Conservation (phyloP, 2,113 vertebrate species). For the Arizona elegans region DNA sequence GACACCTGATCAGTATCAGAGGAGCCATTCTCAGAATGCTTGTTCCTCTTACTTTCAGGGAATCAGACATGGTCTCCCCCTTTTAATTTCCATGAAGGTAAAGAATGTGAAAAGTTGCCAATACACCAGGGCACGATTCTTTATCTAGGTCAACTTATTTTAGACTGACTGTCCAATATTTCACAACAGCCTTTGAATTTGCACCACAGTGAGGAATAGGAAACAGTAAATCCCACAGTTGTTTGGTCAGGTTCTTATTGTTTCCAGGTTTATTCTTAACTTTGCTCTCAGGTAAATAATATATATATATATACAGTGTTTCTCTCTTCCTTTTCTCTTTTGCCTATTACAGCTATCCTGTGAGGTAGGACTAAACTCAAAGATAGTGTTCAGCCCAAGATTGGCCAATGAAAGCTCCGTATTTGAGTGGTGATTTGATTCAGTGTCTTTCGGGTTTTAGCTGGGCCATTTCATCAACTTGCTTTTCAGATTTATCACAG, state of each 20-base stretch:
- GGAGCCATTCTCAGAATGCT: neutral
- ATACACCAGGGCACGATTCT: neutral
- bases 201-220: neutral
- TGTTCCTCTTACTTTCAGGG: neutral
- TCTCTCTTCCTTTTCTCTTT: neutral
- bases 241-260: neutral
- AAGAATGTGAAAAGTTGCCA: neutral
- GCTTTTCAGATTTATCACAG: neutral
- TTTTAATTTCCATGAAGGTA: neutral
- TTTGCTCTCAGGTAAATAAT: neutral
- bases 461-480: neutral
- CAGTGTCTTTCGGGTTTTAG: neutral
- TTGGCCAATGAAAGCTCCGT: neutral
- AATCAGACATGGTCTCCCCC: neutral
- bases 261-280: neutral
- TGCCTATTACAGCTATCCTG: neutral
- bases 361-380: neutral
- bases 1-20: neutral
- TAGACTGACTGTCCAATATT: neutral
- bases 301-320: neutral
- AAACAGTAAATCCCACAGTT: neutral
- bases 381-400: neutral
- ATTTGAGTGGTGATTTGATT: neutral
- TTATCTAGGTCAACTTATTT: conserved; percentile 16
- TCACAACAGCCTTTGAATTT: neutral